Base-by-base conservation (phyloP, 2,113 vertebrate species). In the Dicerorhinus sumatrensis region DNA sequence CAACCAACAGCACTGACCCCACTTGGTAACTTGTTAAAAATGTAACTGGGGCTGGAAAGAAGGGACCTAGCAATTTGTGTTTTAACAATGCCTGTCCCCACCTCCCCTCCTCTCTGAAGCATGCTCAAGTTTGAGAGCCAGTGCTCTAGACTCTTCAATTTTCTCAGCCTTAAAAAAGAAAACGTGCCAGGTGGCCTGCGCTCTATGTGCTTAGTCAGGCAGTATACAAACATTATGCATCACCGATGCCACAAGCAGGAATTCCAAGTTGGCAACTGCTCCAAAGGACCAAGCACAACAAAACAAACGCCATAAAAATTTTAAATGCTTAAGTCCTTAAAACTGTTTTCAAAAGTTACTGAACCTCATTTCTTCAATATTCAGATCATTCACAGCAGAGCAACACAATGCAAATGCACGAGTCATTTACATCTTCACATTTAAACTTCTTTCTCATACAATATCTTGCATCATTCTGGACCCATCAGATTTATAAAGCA, bases 101-200 rank as follows among this genome's bases (percentile, higher is more conserved):
- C 31, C 42, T 33, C 5, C 31, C 48, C 31, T 23, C 23, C 67
- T 25, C 62, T 88, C 31, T 39, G 12, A 94, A 51, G 10, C 39
- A 56, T 27, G 14, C 23, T 73, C 2, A 82, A 90, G n/a, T 63
- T 4, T 42, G 48, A 79, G 8, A 83, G 23, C 21, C 20, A 83
- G 2, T 16, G 13, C 31, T 86, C 54, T 25, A 63, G 65, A 14
- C 36, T 79, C 42, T 88, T 85, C 25, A 63, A 13, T 69, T 76
- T 75, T 67, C 46, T 48, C 33, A 79, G 36, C 23, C 39, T 93
- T 94, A 69, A 80, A 91, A 93, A 91, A 91, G 29, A 85, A 86
- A 48, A 67, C 63, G 33, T 63, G 54, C 51, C 36, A 46, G 42
- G 83, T 11, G 36, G 42, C 39, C 12, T 3, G 21, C 73, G 17